Percentiles rank a stretch among this genome's conserved stretches.
Conservation (phyloP, 2,888 invertebrate species). For the Thecophora atra region DNA sequence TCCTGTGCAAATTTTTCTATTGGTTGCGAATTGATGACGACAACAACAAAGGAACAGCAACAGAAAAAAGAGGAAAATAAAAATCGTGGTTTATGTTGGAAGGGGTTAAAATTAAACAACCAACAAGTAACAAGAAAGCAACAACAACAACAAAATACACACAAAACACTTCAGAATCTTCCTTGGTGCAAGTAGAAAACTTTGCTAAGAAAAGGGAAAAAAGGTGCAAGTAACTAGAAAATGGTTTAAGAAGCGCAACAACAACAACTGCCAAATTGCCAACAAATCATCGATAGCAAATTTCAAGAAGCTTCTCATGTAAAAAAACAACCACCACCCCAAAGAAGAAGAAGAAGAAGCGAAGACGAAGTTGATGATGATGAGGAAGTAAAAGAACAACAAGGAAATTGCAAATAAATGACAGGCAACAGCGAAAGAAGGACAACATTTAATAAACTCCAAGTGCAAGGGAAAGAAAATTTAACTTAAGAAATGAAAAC, state of each 20-base stretch:
- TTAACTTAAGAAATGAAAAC: no score
- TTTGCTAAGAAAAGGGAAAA: no score
- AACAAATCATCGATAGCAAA: neutral
- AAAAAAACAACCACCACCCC: no score
- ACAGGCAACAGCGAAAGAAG: neutral
- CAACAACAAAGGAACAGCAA: slow-evolving; percentile 31
- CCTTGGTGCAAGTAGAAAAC: no score
- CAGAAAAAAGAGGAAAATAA: slow-evolving; percentile 29
- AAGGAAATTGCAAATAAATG: neutral
- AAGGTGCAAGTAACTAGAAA: no score
- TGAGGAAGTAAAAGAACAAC: no score
- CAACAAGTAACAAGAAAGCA: slow-evolving; percentile 4
- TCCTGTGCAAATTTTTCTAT: slow-evolving; percentile 57
- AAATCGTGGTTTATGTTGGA: neutral
- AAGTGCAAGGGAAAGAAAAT: no score
- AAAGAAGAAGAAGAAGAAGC: no score
- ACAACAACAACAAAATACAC: neutral
- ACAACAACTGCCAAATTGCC: neutral
- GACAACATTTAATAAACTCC: no score
- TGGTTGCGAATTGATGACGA: slow-evolving; percentile 53
- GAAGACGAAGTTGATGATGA: no score
- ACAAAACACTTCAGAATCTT: neutral
- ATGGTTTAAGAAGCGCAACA: neutral
- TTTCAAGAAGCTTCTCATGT: neutral
- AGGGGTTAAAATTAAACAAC: slow-evolving; percentile 19